A percentile compares a stretch with the other conserved stretches of the same genome.
These are phyloP conservation scores for Tiliacea citrago DNA, from an alignment of 2,888 invertebrate genomes.

Conservation along the genomic window DNA sequence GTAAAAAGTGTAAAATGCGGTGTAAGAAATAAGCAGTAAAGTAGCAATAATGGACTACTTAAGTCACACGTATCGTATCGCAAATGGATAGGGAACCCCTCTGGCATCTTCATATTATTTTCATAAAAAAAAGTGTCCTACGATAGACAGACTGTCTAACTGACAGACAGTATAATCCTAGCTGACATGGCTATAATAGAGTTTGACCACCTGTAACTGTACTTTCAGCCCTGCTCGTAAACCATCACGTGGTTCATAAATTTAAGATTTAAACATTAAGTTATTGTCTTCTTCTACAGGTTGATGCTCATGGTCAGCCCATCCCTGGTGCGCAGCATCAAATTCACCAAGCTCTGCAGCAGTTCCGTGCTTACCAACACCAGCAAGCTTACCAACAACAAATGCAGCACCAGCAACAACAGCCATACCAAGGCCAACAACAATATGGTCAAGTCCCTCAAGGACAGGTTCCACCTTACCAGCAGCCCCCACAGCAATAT, in stretches of 20 bases:
- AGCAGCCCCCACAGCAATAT: slow-evolving; percentile 68
- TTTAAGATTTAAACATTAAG: neutral
- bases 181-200: neutral
- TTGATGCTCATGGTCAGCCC: slow-evolving; percentile 84
- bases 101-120: neutral
- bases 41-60: too few species aligned
- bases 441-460: slow-evolving; percentile 67
- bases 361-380: slow-evolving; percentile 76
- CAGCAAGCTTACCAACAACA: slow-evolving; percentile 72
- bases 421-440: slow-evolving; percentile 59
- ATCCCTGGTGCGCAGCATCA: slow-evolving; percentile 85
- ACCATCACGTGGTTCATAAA: neutral
- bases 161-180: neutral
- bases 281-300: slow-evolving; percentile 68
- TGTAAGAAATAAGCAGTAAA: too few species aligned
- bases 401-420: slow-evolving; percentile 59
- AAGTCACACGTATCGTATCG: too few species aligned
- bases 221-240: neutral
- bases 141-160: neutral
- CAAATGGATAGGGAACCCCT: too few species aligned
- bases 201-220: neutral
- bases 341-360: slow-evolving; percentile 81
- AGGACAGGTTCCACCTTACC: slow-evolving; percentile 72
- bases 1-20: too few species aligned
- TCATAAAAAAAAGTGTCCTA: neutral